Evolutionary conservation across 92 coral and sea anemone species (phyloP).

Genomic region (Bergia puertoricense): DNA sequence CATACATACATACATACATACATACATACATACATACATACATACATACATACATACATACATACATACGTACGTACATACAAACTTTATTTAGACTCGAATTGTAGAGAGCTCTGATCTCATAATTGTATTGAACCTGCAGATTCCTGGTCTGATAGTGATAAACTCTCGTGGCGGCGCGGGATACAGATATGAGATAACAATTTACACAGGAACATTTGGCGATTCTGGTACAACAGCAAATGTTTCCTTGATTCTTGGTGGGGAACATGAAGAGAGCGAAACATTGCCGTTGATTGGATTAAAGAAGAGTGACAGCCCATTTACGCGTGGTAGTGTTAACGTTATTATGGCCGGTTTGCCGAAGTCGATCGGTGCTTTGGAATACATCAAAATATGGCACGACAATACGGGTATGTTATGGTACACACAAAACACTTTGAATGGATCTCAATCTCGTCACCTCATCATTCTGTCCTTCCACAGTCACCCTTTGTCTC

Average conservation of each 20-base stretch:
- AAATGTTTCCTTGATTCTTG: constrained; percentile 70
- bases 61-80: too few species aligned
- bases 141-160: constrained; percentile 35
- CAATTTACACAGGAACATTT: constrained; percentile 85
- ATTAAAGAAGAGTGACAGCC: constrained; percentile 41
- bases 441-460: not conserved
- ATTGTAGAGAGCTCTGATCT: not conserved
- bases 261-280: constrained; percentile 67
- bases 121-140: not conserved
- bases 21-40: too few species aligned
- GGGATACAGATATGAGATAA: constrained; percentile 71
- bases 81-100: too few species aligned
- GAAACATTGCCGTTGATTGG: constrained; percentile 67
- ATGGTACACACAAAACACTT: not conserved
- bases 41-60: too few species aligned
- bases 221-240: constrained; percentile 90
- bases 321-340: constrained; percentile 75
- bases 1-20: too few species aligned
- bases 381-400: constrained; percentile 77
- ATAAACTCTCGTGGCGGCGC: constrained; percentile 27
- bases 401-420: constrained; percentile 77
- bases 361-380: constrained; percentile 65
- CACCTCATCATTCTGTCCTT: not conserved
- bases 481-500: too few species aligned
- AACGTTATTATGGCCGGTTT: constrained; percentile 44